Conservation (phyloP, 2,113 vertebrate genomes). For the Syrrhaptes paradoxus region DNA sequence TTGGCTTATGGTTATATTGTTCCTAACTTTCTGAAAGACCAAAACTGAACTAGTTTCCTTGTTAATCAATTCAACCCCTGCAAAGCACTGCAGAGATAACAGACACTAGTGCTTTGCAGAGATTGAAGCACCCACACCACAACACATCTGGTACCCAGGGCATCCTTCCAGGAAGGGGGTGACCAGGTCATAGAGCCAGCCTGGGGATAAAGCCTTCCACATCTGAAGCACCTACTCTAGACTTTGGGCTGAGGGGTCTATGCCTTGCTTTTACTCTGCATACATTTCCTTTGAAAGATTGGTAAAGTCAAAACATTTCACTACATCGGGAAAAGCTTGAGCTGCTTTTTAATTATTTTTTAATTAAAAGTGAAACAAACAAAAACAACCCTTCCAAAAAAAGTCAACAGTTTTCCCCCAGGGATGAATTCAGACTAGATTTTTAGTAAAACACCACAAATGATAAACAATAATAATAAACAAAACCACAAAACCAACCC, state of each 20-base stretch:
- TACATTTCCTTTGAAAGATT: background rate
- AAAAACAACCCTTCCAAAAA: background rate
- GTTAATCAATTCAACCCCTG: background rate
- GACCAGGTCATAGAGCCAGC: background rate
- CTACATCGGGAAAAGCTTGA: background rate
- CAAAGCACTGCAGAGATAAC: background rate
- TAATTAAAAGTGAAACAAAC: background rate
- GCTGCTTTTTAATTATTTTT: background rate
- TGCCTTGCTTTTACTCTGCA: background rate
- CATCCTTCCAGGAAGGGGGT: background rate
- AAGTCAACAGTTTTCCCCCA: background rate
- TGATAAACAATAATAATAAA: background rate
- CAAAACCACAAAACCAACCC: background rate
- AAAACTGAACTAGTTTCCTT: background rate
- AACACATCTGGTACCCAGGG: background rate
- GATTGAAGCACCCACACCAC: background rate
- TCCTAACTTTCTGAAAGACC: background rate
- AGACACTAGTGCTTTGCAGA: background rate
- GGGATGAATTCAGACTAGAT: background rate
- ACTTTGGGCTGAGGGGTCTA: background rate
- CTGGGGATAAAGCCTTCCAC: background rate
- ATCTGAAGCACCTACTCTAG: background rate
- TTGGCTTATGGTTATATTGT: background rate
- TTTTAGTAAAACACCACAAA: background rate
- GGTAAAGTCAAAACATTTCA: background rate